phyloP scores from a whole-genome alignment of 64 coral and sea anemone species.

The Actinia tenebrosa region DNA sequence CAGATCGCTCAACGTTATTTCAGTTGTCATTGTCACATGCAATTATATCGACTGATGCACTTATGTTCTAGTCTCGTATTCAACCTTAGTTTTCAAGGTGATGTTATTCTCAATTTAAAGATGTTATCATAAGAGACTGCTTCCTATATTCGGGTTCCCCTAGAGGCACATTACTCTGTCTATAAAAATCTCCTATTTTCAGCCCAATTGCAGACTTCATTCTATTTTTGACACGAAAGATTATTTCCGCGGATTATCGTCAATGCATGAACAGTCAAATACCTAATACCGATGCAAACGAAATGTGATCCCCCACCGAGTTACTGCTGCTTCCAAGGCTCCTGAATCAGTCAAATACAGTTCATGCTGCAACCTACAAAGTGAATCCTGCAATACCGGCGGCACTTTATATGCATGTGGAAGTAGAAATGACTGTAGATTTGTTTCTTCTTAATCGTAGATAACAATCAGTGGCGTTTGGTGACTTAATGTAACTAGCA shows the following conservation, averaged over 20 bases:
- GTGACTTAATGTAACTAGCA: not conserved
- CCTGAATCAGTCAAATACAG: not conserved
- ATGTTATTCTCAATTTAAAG: not conserved
- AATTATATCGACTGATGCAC: not conserved
- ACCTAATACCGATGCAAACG: not conserved
- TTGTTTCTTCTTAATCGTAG: not conserved
- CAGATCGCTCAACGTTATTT: conserved; percentile 11
- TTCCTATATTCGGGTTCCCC: not conserved
- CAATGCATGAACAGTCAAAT: conserved; percentile 5
- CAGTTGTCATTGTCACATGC: not conserved
- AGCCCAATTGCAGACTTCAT: conserved; percentile 10
- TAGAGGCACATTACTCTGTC: not conserved
- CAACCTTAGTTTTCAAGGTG: not conserved
- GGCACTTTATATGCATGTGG: not conserved
- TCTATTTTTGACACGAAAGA: not conserved
- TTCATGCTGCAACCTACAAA: not conserved
- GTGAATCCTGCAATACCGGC: not conserved
- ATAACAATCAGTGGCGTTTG: not conserved
- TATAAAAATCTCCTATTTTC: not conserved
- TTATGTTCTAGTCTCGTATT: not conserved
- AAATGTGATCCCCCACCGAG: not conserved
- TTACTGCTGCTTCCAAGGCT: not conserved
- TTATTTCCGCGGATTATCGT: conserved; percentile 9
- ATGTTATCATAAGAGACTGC: not conserved
- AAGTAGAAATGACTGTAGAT: not conserved